Base-by-base conservation (phyloP, 2,888 invertebrate species). In the Lepidochrysops patricia region DNA sequence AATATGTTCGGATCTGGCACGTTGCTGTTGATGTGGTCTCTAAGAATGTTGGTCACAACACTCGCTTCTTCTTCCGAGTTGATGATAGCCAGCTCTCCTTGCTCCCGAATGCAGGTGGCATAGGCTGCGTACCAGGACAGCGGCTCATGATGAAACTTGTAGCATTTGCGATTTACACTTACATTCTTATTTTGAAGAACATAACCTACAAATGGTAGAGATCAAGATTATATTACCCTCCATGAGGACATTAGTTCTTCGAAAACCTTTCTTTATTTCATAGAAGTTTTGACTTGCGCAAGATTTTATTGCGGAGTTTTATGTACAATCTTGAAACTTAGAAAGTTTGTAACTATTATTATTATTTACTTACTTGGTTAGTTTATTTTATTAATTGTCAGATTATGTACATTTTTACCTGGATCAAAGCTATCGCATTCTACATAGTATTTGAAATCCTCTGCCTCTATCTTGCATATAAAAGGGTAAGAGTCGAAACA, bases 121-220 rank as follows among this genome's bases (percentile, higher is more conserved):
- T 75, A 79, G 1, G 80, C 78, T 26, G 79, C 79, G 35, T 76
- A 73, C 80, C 79, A 80, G 23, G 73, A 69, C 15, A 78, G 61
- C 1, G 80, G 79, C 59, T 79, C 78, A 0, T 57, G 43, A 61
- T 79, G 79, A 57, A 75, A 75, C 54, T 80, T 80, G 63, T 79
- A 79, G 62, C 80, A 80, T 72, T 79, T 79, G 12, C 71, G 9
- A 7, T 43, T 9, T 9, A 19, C 72, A 35, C 50, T 63, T 57
- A 66, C 61, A 12, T 72, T 70, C 2, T 62, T 58, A 59, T 74
- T 67, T 43, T 43, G 43, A 4, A 61, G 64, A 23, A 60, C 49
- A 60, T 76, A 80, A n/a, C 67, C 79, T 80, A 57, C 59, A 57
- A 57, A n/a, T n/a, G n/a, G n/a, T n/a, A n/a, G n/a, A n/a, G n/a